These are phyloP conservation scores for Chironex yamaguchii DNA, from an alignment of 30 jellyfish, hydroid and myxozoan genomes.

Conservation along the genomic window DNA sequence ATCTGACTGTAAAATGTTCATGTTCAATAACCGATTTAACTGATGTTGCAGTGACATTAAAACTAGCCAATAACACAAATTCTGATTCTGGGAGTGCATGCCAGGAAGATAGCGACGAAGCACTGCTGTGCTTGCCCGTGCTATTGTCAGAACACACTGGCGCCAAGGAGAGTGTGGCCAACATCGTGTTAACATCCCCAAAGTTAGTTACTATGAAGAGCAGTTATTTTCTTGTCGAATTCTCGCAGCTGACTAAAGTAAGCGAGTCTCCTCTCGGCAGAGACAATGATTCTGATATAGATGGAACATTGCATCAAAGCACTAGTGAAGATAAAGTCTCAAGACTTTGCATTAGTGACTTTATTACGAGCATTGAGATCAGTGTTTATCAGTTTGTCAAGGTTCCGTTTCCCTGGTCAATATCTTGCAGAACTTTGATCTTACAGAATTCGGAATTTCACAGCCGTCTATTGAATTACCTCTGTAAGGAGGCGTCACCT, in stretches of 20 bases:
- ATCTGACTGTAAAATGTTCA: slow-evolving; percentile 63
- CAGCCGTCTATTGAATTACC: slow-evolving; percentile 2
- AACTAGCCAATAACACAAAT: not conserved
- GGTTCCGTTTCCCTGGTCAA: slow-evolving; percentile 11
- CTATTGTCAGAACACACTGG: slow-evolving; percentile 25
- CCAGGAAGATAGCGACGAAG: slow-evolving; percentile 30
- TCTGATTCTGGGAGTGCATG: not conserved
- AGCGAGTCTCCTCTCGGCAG: not conserved
- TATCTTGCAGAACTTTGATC: slow-evolving; percentile 44
- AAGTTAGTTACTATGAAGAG: slow-evolving; percentile 64
- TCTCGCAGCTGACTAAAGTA: slow-evolving; percentile 29
- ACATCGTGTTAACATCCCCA: slow-evolving; percentile 70
- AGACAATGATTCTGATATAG: not conserved
- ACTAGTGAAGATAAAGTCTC: not conserved
- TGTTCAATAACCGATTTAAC: slow-evolving; percentile 23
- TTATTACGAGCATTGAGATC: slow-evolving; percentile 42
- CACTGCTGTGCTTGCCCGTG: slow-evolving; percentile 76
- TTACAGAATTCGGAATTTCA: slow-evolving; percentile 26
- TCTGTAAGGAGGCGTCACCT: not conserved
- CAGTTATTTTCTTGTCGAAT: slow-evolving; percentile 56
- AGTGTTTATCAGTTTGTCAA: slow-evolving; percentile 48
- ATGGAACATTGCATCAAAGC: not conserved
- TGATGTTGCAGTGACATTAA: slow-evolving; percentile 43
- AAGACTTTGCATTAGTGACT: slow-evolving; percentile 47
- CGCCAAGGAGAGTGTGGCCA: slow-evolving; percentile 8